Conservation (phyloP, 2,888 invertebrate species). For the Liodrosophila aerea region DNA sequence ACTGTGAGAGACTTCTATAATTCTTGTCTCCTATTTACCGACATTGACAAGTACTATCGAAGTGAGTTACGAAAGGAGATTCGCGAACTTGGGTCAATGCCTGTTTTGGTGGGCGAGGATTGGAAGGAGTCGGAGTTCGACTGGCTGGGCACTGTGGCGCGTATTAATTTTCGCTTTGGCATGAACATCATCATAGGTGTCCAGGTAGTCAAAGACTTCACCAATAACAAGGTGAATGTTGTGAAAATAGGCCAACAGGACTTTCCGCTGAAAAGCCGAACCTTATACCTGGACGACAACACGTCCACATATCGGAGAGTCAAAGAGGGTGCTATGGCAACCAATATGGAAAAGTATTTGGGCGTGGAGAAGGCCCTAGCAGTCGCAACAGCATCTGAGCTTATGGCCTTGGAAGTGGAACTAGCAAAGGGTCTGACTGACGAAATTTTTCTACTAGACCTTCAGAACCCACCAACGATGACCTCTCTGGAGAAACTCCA, state of each 20-base stretch:
- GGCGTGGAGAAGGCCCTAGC: constrained; percentile 49
- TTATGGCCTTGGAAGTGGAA: constrained; percentile 73
- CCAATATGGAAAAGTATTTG: too few relatives aligned
- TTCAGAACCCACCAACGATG: constrained; percentile 40
- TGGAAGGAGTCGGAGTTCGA: constrained; percentile 74
- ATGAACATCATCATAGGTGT: constrained; percentile 54
- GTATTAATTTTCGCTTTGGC: constrained; percentile 63
- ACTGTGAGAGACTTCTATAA: too few relatives aligned
- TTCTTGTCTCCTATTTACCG: too few relatives aligned
- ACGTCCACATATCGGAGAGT: constrained; percentile 29
- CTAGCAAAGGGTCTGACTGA: constrained; percentile 72
- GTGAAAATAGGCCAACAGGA: constrained; percentile 62
- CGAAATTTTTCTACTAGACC: constrained; percentile 41
- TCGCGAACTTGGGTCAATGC: constrained; percentile 79
- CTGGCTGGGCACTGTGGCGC: constrained; percentile 71
- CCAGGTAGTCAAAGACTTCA: constrained; percentile 56
- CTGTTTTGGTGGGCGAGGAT: constrained; percentile 51
- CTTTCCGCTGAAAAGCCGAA: constrained; percentile 50
- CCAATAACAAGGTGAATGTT: constrained; percentile 55
- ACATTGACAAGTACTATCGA: too few relatives aligned
- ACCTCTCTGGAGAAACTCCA: constrained; percentile 59
- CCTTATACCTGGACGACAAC: constrained; percentile 59
- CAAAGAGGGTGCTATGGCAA: too few relatives aligned
- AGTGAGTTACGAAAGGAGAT: too few relatives aligned
- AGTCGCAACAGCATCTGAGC: constrained; percentile 54